Conservation (phyloP, 1,140 invertebrate species). For the Euglossa dilemma region DNA sequence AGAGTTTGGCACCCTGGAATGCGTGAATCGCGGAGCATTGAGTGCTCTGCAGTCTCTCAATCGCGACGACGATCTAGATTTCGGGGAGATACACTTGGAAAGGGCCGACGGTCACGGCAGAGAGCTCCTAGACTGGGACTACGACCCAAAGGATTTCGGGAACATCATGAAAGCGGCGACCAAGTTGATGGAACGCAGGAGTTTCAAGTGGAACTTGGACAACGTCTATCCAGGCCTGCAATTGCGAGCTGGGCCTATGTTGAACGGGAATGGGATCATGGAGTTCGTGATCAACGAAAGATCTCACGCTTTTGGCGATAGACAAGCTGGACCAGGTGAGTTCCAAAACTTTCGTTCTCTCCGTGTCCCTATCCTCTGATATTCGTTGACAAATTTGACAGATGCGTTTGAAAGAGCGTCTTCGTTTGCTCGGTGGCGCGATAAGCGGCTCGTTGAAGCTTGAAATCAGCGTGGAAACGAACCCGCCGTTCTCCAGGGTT, state of each 20-base stretch:
- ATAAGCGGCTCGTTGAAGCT: not conserved
- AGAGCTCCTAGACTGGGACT: conserved; percentile 83
- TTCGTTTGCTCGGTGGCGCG: too few species aligned
- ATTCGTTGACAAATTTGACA: not conserved
- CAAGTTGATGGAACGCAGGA: conserved; percentile 87
- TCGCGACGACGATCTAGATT: conserved; percentile 85
- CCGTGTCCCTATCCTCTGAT: not conserved
- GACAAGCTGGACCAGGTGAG: conserved; percentile 76
- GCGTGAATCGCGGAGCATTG: conserved; percentile 87
- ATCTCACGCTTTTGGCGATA: conserved; percentile 68
- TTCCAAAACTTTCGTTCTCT: not conserved
- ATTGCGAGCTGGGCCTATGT: conserved; percentile 87
- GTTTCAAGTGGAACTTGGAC: conserved; percentile 88
- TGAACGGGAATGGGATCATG: conserved; percentile 85
- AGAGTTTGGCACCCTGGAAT: conserved; percentile 79
- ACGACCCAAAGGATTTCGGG: conserved; percentile 88
- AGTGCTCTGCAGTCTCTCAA: conserved; percentile 86
- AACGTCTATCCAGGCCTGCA: conserved; percentile 87
- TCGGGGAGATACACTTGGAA: conserved; percentile 79
- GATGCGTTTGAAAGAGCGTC: not conserved
- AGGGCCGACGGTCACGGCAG: conserved; percentile 72
- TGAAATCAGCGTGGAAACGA: conserved; percentile 51
- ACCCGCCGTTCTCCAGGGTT: conserved; percentile 48
- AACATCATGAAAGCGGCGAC: conserved; percentile 88
- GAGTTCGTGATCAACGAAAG: conserved; percentile 88